These are phyloP conservation scores for Phortica variegata DNA, from an alignment of 1,140 invertebrate genomes.

Conservation along the genomic window DNA sequence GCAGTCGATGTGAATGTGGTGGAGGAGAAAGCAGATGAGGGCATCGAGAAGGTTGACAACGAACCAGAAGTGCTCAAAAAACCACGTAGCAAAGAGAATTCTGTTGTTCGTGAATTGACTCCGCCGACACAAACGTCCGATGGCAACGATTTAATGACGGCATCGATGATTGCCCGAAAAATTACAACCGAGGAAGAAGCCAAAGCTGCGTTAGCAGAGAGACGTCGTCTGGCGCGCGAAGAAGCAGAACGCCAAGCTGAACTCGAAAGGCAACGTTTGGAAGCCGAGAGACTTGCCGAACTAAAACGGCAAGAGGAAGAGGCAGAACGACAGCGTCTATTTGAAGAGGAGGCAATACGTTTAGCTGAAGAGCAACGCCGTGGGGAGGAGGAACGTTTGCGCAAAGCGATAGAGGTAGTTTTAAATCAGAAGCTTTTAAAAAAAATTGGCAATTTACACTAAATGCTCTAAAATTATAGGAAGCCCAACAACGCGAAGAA, in stretches of 20 bases:
- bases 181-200: constrained; percentile 88
- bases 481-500: constrained; percentile 67
- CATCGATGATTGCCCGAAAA: constrained; percentile 67
- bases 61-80: constrained; percentile 12
- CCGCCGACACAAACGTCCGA: constrained; percentile 29
- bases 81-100: constrained; percentile 45
- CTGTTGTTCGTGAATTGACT: constrained; percentile 44
- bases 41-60: constrained; percentile 54
- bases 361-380: constrained; percentile 70
- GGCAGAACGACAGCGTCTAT: constrained; percentile 75
- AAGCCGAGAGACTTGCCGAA: constrained; percentile 74
- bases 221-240: constrained; percentile 77
- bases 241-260: constrained; percentile 84
- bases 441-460: not conserved
- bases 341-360: constrained; percentile 74
- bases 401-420: constrained; percentile 68
- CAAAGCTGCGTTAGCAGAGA: constrained; percentile 84
- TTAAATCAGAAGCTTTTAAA: not conserved
- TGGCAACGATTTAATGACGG: constrained; percentile 45
- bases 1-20: constrained; percentile 20
- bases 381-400: constrained; percentile 73
- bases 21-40: constrained; percentile 55
- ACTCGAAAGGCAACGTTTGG: constrained; percentile 73
- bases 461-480: too few relatives aligned
- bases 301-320: constrained; percentile 77